Conservation (phyloP, 2,113 vertebrate species). For the Nothocercus nigrocapillus region DNA sequence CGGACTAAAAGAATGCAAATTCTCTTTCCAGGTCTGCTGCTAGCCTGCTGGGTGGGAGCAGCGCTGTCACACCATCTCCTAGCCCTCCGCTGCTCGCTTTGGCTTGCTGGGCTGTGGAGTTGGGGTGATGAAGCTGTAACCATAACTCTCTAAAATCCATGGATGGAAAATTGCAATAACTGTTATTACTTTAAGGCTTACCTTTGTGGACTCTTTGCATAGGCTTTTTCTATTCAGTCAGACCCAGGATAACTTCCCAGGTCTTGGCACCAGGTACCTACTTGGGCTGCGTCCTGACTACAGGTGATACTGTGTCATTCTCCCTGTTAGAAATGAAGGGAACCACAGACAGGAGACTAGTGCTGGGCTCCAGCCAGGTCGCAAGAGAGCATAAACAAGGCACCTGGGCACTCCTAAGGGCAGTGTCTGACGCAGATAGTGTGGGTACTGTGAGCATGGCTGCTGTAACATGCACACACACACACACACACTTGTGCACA, state of each 20-base stretch:
- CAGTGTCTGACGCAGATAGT: not conserved
- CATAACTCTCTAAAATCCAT: not conserved
- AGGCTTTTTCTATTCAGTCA: not conserved
- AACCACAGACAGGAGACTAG: accelerated
- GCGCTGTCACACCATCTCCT: not conserved
- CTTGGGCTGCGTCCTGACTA: not conserved
- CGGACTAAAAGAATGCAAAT: not conserved
- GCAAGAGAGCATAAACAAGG: not conserved
- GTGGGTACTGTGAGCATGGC: not conserved
- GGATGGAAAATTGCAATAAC: not conserved
- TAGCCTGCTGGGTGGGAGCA: not conserved
- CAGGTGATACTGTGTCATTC: not conserved
- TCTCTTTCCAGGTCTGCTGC: not conserved
- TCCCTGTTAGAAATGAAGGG: not conserved
- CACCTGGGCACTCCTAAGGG: not conserved
- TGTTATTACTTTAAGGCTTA: not conserved
- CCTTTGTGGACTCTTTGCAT: not conserved
- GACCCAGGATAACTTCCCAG: not conserved
- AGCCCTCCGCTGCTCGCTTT: not conserved
- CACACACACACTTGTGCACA: not conserved
- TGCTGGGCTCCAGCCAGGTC: not conserved
- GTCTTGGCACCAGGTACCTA: not conserved
- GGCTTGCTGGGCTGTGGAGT: not conserved
- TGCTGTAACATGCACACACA: not conserved
- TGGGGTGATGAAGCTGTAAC: not conserved